These are phyloP conservation scores for Sericinus montela DNA, from an alignment of 2,888 invertebrate genomes.

Conservation along the genomic window DNA sequence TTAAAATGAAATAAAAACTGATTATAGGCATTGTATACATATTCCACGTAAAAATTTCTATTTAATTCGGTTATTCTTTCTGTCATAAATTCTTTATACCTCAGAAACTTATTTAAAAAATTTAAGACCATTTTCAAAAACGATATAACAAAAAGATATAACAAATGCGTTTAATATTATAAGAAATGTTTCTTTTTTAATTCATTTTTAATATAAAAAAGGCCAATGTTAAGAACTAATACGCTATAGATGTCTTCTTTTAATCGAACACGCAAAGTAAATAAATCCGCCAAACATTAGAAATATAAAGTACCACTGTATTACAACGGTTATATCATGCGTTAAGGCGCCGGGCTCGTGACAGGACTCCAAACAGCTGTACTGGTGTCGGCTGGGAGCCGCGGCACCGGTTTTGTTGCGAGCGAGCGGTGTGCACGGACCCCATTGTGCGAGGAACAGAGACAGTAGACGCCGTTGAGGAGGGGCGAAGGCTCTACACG, in stretches of 20 bases:
- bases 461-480: constrained; percentile 39
- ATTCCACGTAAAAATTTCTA: no score
- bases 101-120: no score
- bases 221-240: neutral
- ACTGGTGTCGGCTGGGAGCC: constrained; percentile 38
- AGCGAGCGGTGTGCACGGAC: constrained; percentile 34
- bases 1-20: no score
- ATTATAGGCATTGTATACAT: no score
- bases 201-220: no score
- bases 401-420: constrained; percentile 47
- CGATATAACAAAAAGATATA: no score
- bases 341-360: constrained; percentile 44
- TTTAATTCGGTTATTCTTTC: no score
- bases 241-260: neutral
- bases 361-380: constrained; percentile 68
- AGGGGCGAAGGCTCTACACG: constrained; percentile 63
- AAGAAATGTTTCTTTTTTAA: no score
- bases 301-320: constrained; percentile 26
- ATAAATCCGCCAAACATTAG: neutral
- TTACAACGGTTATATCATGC: constrained; percentile 62
- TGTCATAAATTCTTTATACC: no score
- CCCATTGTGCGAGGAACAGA: constrained; percentile 36
- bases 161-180: no score
- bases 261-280: neutral
- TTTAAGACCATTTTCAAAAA: no score